Base-by-base conservation (phyloP, 2,797 vertebrate species). In the Mormyrus proboscirostris region DNA sequence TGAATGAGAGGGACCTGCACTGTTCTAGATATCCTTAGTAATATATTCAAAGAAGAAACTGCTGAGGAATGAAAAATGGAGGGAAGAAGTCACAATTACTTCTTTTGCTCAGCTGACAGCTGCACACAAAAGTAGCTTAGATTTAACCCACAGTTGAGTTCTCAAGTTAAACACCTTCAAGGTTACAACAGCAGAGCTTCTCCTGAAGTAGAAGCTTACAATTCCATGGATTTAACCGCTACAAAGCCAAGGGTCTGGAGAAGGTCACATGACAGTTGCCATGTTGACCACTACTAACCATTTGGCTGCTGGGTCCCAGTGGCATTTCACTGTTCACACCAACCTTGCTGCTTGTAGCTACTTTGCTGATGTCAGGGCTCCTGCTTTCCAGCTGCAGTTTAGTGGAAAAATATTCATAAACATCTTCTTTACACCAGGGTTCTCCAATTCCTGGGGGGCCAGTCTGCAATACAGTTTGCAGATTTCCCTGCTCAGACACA, bases 301-400 rank as follows among this genome's bases (percentile, higher is more conserved):
- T 1, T 87, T 83, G 90, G 90, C 91, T 73, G 12, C 88, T 16
- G 91, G 90, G 90, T 4, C 91, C 88, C 88, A 89, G 91, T 82
- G 91, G 91, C 91, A 83, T 87, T 62, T 89, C 89, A 90, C 90
- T 86, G 89, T 91, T 91, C 89, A 57, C 88, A 87, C 89, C 93
- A 76, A 91, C 9, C 62, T 87, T 91, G 3, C 90, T 89, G 62
- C 88, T 89, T 22, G 14, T 41, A 85, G 91, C 85, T 83, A 89
- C 3, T 22, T 50, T 47, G 59, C 83, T 0, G 8, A 92, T 91
- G 88, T 82, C 83, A 2, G 90, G 90, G 57, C 44, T 86, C 88
- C 25, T 90, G 90, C 89, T 93, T 90, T 95, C 94, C 94, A 95
- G 92, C 95, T 95, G 93, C 90, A 89, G 89, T 94, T 53, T 76